These are phyloP conservation scores for Ctena decussata DNA, from an alignment of 2,888 invertebrate genomes.

Conservation along the genomic window DNA sequence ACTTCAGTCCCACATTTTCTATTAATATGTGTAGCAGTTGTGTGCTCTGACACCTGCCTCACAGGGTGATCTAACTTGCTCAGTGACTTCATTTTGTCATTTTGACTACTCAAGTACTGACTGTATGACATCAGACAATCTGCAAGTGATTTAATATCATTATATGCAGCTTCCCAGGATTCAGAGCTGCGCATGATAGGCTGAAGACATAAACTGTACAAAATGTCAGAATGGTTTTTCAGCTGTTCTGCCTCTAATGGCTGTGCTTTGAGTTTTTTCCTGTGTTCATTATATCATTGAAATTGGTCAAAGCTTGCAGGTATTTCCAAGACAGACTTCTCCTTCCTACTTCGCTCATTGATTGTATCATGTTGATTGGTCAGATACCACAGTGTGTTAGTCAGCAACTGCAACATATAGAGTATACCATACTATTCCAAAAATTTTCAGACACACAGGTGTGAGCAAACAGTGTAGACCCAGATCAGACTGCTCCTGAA, in stretches of 20 bases:
- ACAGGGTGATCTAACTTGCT: constrained; percentile 31
- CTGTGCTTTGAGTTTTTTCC: constrained; percentile 12
- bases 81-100: not conserved
- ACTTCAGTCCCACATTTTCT: not conserved
- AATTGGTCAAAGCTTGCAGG: not conserved
- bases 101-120: constrained; percentile 19
- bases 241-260: constrained; percentile 5
- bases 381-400: not conserved
- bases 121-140: constrained; percentile 27
- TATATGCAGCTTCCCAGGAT: not conserved
- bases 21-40: not conserved
- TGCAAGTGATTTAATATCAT: constrained; percentile 6
- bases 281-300: constrained; percentile 16
- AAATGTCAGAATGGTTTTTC: constrained; percentile 38
- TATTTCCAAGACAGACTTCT: not conserved
- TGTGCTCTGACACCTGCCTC: not conserved
- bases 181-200: constrained; percentile 26
- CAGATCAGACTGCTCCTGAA: too few species aligned
- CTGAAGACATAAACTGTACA: constrained; percentile 44
- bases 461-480: too few species aligned
- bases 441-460: too few species aligned
- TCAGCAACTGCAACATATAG: not conserved
- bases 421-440: too few species aligned
- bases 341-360: not conserved
- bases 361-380: not conserved